Evolutionary conservation across 2,113 vertebrate genomes (phyloP).

Genomic region (Tinamus guttatus): DNA sequence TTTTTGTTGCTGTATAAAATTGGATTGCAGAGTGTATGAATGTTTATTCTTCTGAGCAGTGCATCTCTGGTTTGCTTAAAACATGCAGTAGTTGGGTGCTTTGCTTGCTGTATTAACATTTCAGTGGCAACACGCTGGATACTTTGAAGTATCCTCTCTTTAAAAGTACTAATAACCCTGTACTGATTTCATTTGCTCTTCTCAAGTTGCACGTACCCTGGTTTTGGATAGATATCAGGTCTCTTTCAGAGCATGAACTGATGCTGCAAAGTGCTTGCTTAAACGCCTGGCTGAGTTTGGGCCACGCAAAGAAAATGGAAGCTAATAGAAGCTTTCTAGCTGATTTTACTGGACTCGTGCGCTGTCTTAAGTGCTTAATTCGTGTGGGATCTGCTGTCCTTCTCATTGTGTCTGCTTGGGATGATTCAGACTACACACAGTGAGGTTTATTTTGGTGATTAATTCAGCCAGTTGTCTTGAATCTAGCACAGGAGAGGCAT

Average conservation of each 20-base stretch:
- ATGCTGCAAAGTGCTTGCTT: not conserved
- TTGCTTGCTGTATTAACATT: not conserved
- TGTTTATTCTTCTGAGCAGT: slow-evolving; percentile 76
- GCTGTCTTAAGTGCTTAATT: accelerated
- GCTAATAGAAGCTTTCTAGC: not conserved
- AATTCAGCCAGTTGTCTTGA: not conserved
- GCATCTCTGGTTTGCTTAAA: slow-evolving; percentile 63
- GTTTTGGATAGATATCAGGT: not conserved
- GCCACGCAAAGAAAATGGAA: not conserved
- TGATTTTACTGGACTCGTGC: not conserved
- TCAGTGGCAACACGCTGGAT: not conserved
- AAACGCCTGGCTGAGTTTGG: not conserved
- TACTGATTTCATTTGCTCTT: not conserved
- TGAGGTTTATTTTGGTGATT: not conserved
- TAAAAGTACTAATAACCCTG: not conserved
- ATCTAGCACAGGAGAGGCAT: not conserved
- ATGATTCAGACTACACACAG: not conserved
- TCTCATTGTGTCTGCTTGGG: not conserved
- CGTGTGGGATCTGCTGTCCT: not conserved
- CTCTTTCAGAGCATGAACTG: not conserved
- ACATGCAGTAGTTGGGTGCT: slow-evolving; percentile 38
- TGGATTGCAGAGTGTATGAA: slow-evolving; percentile 78
- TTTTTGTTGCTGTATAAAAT: slow-evolving; percentile 80
- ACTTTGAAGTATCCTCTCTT: not conserved
- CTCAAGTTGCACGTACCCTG: not conserved